phyloP scores from a whole-genome alignment of 2,888 invertebrate genomes.

The Augiades crinisus region DNA sequence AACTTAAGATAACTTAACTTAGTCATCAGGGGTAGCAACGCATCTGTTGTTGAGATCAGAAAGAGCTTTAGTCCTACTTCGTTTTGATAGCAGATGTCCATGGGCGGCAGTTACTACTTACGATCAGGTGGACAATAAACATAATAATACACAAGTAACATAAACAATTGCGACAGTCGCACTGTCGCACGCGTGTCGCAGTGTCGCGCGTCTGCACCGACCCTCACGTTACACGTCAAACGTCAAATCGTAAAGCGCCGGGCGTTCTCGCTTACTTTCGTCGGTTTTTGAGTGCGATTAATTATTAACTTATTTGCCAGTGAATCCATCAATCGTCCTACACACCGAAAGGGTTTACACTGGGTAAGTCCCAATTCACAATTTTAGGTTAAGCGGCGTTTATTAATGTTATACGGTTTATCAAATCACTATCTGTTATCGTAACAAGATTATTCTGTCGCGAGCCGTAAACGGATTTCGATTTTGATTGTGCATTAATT shows the following conservation, averaged over 20 bases:
- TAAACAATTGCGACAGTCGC: too few species aligned
- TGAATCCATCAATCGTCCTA: neutral
- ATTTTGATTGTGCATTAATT: slow-evolving; percentile 21
- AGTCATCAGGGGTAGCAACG: too few species aligned
- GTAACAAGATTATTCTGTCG: slow-evolving; percentile 1
- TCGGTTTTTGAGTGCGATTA: neutral
- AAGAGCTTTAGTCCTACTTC: too few species aligned
- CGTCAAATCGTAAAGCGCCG: neutral
- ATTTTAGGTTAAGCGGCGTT: slow-evolving; percentile 10
- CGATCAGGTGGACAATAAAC: too few species aligned
- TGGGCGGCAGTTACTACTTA: too few species aligned
- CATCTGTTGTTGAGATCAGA: too few species aligned
- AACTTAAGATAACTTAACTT: too few species aligned
- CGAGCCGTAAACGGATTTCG: neutral
- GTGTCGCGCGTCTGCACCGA: neutral
- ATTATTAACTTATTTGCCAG: neutral
- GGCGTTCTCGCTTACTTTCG: neutral
- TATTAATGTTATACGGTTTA: neutral
- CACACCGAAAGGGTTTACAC: neutral
- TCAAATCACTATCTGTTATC: slow-evolving; percentile 6
- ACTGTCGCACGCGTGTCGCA: neutral
- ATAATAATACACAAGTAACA: too few species aligned
- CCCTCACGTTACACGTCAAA: slow-evolving; percentile 6
- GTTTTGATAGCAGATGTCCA: too few species aligned
- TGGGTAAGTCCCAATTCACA: neutral